Percentiles rank a stretch among this genome's conserved stretches.
phyloP scores from a whole-genome alignment of 2,797 vertebrate genomes.

The Novumbra hubbsi region DNA sequence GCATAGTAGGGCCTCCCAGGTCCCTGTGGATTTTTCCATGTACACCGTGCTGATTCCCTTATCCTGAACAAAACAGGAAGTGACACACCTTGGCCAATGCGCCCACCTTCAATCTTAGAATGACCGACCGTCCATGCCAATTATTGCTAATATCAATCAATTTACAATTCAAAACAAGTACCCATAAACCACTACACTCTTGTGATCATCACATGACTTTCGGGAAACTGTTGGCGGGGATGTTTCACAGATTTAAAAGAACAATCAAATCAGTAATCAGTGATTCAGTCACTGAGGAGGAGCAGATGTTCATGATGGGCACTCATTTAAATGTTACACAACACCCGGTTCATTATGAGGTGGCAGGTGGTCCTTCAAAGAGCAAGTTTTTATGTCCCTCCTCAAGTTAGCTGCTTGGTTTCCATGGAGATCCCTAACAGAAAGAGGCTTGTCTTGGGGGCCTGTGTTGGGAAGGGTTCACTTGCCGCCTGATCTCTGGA shows the following conservation, averaged over 20 bases:
- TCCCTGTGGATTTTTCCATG: no score
- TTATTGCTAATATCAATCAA: neutral
- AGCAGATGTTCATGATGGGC: slow-evolving; percentile 63
- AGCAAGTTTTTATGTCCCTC: slow-evolving; percentile 81
- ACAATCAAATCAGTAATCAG: neutral
- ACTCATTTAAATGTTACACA: slow-evolving; percentile 62
- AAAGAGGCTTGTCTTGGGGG: slow-evolving; percentile 82
- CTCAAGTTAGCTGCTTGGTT: slow-evolving; percentile 81
- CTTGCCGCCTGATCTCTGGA: slow-evolving; percentile 50
- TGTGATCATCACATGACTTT: slow-evolving; percentile 4
- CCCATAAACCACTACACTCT: slow-evolving; percentile 7
- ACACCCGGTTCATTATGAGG: slow-evolving; percentile 39
- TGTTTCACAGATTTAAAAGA: neutral
- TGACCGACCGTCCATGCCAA: neutral
- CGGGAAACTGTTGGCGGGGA: neutral
- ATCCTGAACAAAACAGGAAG: no score
- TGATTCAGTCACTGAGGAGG: slow-evolving; percentile 45
- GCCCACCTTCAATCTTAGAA: neutral
- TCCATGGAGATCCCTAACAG: slow-evolving; percentile 79
- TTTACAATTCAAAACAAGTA: neutral
- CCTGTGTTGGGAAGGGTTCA: slow-evolving; percentile 61
- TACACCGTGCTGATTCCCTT: no score
- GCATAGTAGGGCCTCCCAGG: no score
- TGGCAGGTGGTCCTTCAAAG: slow-evolving; percentile 80
- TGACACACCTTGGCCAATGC: no score